Conservation (phyloP, 1,140 invertebrate genomes). For the Steinernema feltiae region DNA sequence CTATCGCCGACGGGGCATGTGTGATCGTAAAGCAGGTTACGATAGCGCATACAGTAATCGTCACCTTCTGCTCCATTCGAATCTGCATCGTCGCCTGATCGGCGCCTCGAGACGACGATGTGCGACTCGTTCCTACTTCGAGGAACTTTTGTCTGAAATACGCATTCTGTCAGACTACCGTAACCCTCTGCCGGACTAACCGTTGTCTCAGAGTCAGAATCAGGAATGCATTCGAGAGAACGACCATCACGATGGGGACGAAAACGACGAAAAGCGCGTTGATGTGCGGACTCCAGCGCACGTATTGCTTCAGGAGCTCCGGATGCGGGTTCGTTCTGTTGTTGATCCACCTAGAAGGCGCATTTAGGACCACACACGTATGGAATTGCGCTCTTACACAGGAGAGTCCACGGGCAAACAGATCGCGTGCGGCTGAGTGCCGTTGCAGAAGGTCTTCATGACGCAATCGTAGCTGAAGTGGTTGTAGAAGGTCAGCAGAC, state of each 20-base stretch:
- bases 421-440: slow-evolving; percentile 34
- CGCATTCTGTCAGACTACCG: neutral
- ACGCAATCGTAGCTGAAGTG: slow-evolving; percentile 34
- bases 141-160: slow-evolving; percentile 28
- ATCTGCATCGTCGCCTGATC: slow-evolving; percentile 12
- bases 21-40: slow-evolving; percentile 39
- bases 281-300: slow-evolving; percentile 26
- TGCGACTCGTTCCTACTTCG: slow-evolving; percentile 15
- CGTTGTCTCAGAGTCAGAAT: slow-evolving; percentile 31
- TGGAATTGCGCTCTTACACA: slow-evolving; percentile 12
- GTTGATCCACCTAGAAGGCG: slow-evolving; percentile 30
- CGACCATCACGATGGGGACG: slow-evolving; percentile 30
- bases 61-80: slow-evolving; percentile 35
- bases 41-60: slow-evolving; percentile 35
- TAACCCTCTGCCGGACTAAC: neutral
- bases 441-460: slow-evolving; percentile 32
- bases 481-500: slow-evolving; percentile 36
- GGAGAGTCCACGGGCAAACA: slow-evolving; percentile 26
- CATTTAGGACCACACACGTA: neutral
- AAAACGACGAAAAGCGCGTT: slow-evolving; percentile 36
- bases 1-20: slow-evolving; percentile 35
- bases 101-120: slow-evolving; percentile 13
- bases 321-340: slow-evolving; percentile 35
- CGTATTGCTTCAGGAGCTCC: slow-evolving; percentile 19
- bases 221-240: slow-evolving; percentile 33